Conservation (phyloP, 2,888 invertebrate species). For the Microplitis deprimator region DNA sequence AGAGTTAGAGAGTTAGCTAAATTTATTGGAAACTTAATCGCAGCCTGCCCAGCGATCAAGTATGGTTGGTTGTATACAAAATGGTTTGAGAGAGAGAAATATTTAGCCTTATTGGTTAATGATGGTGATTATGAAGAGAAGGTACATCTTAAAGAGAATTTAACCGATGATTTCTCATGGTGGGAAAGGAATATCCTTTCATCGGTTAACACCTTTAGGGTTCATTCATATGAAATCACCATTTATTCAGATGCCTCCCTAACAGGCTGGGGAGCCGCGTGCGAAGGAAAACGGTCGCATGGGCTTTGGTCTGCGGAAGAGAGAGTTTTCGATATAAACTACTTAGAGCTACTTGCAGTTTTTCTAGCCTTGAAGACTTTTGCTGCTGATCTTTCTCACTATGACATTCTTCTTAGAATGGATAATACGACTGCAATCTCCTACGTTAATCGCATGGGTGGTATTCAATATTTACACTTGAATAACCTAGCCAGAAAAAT, state of each 20-base stretch:
- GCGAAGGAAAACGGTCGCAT: conserved; percentile 2
- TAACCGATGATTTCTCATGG: too few relatives aligned
- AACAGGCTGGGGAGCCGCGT: conserved; percentile 40
- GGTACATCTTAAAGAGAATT: too few relatives aligned
- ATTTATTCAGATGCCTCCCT: conserved; percentile 40
- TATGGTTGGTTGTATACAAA: too few relatives aligned
- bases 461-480: conserved; percentile 44
- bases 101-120: too few relatives aligned
- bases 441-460: conserved; percentile 50
- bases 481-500: conserved; percentile 40
- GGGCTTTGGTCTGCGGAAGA: conserved; percentile 29
- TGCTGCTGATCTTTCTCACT: conserved; percentile 2
- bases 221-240: too few relatives aligned
- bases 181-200: too few relatives aligned
- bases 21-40: too few relatives aligned
- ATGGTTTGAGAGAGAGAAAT: too few relatives aligned
- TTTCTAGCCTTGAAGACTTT: not conserved
- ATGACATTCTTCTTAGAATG: conserved; percentile 38
- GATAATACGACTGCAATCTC: conserved; percentile 50
- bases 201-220: too few relatives aligned
- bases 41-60: too few relatives aligned
- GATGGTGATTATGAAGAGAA: too few relatives aligned
- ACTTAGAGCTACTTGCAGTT: not conserved
- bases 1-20: conserved; percentile 14
- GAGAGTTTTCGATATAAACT: conserved; percentile 29